These are phyloP conservation scores for Monopterus albus DNA, from an alignment of 2,113 vertebrate species.

Conservation along the genomic window DNA sequence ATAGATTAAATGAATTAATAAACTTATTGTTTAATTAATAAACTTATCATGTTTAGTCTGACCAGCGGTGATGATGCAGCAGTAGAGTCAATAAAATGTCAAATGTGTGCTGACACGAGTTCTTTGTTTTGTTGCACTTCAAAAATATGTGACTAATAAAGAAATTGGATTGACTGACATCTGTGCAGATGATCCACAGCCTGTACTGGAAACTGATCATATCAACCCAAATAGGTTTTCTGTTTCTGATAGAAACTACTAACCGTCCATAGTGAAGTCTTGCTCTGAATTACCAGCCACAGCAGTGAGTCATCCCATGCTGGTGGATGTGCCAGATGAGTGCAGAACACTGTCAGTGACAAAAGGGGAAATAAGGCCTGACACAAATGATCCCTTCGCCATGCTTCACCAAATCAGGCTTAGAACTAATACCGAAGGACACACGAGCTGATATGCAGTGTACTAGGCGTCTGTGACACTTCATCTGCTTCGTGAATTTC, in stretches of 20 bases:
- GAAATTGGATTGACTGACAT: not conserved
- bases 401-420: slow-evolving; percentile 42
- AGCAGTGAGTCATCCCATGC: slow-evolving; percentile 32
- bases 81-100: too few species aligned
- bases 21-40: too few species aligned
- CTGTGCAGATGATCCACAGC: not conserved
- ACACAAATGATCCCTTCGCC: slow-evolving; percentile 48
- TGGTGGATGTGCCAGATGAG: not conserved
- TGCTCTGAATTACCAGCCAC: slow-evolving; percentile 15
- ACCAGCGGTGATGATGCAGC: too few species aligned
- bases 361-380: slow-evolving; percentile 49
- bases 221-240: not conserved
- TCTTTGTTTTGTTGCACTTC: not conserved
- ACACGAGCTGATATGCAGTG: slow-evolving; percentile 27
- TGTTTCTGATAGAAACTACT: slow-evolving; percentile 4
- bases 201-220: not conserved
- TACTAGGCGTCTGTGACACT: slow-evolving; percentile 4
- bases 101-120: too few species aligned
- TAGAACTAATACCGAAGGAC: slow-evolving; percentile 45
- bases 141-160: not conserved
- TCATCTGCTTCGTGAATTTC: slow-evolving; percentile 7
- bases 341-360: not conserved
- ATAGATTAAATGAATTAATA: too few species aligned
- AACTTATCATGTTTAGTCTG: too few species aligned
- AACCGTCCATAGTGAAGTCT: not conserved